Conservation (phyloP, 2,113 vertebrate species). For the Dendropsophus ebraccatus region DNA sequence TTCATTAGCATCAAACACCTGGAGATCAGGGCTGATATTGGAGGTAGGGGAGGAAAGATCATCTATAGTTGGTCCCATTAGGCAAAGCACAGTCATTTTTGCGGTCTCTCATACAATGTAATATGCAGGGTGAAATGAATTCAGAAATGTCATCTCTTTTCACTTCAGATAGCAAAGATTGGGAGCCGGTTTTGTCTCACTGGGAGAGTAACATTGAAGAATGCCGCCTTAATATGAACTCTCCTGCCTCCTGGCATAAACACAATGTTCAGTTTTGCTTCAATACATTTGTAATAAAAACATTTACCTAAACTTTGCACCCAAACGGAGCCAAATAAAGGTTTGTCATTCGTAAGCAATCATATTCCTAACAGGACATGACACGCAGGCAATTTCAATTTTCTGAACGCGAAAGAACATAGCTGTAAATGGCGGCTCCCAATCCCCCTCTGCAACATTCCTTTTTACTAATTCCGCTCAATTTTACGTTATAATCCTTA, state of each 20-base stretch:
- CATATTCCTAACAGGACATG: neutral
- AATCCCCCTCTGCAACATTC: neutral
- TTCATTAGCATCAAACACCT: too few species aligned
- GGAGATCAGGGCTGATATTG: too few species aligned
- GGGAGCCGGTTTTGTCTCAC: neutral
- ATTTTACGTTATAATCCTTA: neutral
- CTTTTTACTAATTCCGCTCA: neutral
- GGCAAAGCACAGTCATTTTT: neutral
- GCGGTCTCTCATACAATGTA: too few species aligned
- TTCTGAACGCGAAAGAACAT: neutral
- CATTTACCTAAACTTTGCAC: conserved; percentile 36
- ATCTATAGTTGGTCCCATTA: too few species aligned
- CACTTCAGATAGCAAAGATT: neutral
- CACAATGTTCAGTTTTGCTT: conserved; percentile 5
- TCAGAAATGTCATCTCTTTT: neutral
- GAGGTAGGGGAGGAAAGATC: too few species aligned
- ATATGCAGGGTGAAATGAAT: neutral
- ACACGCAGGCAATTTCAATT: neutral
- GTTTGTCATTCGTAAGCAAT: conserved; percentile 10
- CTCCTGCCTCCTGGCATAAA: conserved; percentile 12
- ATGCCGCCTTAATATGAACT: neutral
- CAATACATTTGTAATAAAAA: conserved; percentile 26
- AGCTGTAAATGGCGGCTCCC: neutral
- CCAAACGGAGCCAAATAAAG: conserved; percentile 11
- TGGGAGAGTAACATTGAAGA: neutral